Evolutionary conservation across 2,113 vertebrate genomes (phyloP).

Genomic region (Sclerurus mexicanus): DNA sequence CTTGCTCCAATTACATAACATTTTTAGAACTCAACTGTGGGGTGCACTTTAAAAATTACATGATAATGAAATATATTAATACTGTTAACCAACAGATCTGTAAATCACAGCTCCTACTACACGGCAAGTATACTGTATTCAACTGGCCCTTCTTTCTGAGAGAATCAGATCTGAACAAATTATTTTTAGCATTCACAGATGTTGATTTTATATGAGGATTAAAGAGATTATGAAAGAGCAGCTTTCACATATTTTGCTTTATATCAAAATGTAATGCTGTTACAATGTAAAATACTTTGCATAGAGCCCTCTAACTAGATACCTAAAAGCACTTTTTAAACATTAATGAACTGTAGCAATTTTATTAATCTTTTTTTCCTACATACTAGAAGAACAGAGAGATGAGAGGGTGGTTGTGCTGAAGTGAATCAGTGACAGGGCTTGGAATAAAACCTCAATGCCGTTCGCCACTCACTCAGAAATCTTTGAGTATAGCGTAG

Average conservation of each 20-base stretch:
- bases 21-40: not conserved
- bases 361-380: not conserved
- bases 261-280: not conserved
- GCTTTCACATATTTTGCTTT: not conserved
- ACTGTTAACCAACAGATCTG: not conserved
- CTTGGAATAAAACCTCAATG: not conserved
- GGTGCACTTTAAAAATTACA: not conserved
- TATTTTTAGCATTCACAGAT: constrained; percentile 50
- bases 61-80: not conserved
- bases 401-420: not conserved
- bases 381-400: not conserved
- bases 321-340: not conserved
- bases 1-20: not conserved
- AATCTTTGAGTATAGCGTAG: not conserved
- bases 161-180: not conserved
- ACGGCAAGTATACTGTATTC: not conserved
- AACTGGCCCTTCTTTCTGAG: not conserved
- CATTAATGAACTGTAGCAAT: not conserved
- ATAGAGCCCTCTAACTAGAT: not conserved
- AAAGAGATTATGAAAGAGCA: constrained; percentile 51
- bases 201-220: constrained; percentile 17
- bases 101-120: not conserved
- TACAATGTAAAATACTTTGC: not conserved
- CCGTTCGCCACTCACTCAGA: not conserved
- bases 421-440: not conserved